A percentile compares a stretch with the other conserved stretches of the same genome.
Evolutionary conservation across 2,113 vertebrate genomes (phyloP).

Genomic region (Grammomys surdaster): DNA sequence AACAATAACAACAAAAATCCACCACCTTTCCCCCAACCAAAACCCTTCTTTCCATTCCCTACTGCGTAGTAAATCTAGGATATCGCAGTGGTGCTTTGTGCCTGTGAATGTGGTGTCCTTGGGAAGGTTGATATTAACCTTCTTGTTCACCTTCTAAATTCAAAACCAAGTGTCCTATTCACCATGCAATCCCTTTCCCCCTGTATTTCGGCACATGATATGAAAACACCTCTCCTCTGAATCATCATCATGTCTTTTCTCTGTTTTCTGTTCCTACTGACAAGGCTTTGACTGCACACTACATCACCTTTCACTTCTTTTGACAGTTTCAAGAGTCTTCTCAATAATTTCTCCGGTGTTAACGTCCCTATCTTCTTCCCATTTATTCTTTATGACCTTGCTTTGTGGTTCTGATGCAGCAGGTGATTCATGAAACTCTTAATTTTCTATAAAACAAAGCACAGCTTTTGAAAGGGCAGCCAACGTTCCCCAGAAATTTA

Average conservation of each 20-base stretch:
- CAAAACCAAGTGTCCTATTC: not conserved
- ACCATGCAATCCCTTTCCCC: not conserved
- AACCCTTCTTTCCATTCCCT: not conserved
- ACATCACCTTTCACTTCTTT: not conserved
- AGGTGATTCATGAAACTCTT: not conserved
- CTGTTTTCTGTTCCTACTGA: not conserved
- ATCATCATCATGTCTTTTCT: not conserved
- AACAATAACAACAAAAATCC: not conserved
- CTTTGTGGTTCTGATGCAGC: not conserved
- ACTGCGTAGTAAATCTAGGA: not conserved
- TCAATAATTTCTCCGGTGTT: not conserved
- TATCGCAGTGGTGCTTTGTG: not conserved
- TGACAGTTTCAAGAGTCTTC: not conserved
- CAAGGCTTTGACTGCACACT: not conserved
- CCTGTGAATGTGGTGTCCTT: not conserved
- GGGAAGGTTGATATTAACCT: not conserved
- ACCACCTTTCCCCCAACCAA: not conserved
- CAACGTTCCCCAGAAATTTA: not conserved
- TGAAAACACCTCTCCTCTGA: not conserved
- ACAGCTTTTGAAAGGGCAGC: not conserved
- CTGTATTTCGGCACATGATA: not conserved
- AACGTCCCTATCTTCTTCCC: not conserved
- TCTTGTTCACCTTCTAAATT: not conserved
- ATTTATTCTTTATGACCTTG: not conserved
- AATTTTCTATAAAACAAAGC: slow-evolving; percentile 8